These are phyloP conservation scores for Anarrhichthys ocellatus DNA, from an alignment of 2,113 vertebrate genomes.

Conservation along the genomic window DNA sequence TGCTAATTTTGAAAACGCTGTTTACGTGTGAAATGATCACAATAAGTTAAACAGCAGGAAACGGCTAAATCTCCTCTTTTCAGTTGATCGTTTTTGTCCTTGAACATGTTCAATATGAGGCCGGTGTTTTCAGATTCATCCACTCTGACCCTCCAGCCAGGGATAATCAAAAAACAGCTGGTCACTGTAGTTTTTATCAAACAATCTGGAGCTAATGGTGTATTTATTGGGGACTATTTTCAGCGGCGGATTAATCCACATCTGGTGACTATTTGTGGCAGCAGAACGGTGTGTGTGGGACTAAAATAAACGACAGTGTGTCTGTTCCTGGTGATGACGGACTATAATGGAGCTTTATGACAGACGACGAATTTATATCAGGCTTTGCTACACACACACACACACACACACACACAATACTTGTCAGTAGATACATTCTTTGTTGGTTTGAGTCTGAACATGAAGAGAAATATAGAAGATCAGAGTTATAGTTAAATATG, in stretches of 20 bases:
- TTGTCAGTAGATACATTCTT: not conserved
- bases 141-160: not conserved
- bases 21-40: too few relatives aligned
- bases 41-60: too few relatives aligned
- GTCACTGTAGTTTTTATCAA: not conserved
- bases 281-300: not conserved
- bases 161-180: not conserved
- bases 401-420: not conserved
- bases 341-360: not conserved
- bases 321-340: not conserved
- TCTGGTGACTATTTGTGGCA: not conserved
- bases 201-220: not conserved
- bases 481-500: not conserved
- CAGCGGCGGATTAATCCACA: not conserved
- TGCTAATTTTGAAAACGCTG: too few relatives aligned
- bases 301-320: not conserved
- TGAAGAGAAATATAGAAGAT: not conserved
- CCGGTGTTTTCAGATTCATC: not conserved
- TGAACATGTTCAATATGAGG: not conserved
- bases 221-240: not conserved
- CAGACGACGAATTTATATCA: too few relatives aligned
- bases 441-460: not conserved
- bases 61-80: too few relatives aligned
- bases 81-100: too few relatives aligned
- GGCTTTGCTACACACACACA: too few relatives aligned